Conservation (phyloP, 2,113 vertebrate genomes). For the Nothobranchius kuhntae region DNA sequence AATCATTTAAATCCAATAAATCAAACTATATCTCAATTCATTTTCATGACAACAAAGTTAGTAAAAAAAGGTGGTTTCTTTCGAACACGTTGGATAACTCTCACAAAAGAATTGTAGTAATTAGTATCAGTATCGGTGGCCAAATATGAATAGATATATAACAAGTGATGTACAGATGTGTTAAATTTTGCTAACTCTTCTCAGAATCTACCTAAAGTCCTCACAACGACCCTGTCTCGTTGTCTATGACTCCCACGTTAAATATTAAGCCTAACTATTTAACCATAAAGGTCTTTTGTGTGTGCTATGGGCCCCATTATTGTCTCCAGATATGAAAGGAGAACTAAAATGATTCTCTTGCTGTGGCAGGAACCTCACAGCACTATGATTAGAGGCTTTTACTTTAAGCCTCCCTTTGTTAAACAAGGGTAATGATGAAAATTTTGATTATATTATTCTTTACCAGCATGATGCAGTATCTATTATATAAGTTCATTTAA, state of each 20-base stretch:
- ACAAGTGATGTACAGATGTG: too few species aligned
- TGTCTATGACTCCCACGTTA: slow-evolving; percentile 25
- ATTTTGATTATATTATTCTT: slow-evolving; percentile 9
- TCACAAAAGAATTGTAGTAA: too few species aligned
- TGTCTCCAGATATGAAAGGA: slow-evolving; percentile 10
- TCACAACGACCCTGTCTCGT: slow-evolving; percentile 29
- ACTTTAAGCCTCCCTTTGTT: background rate
- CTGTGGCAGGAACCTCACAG: too few species aligned
- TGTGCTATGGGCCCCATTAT: background rate
- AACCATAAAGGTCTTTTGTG: slow-evolving; percentile 31
- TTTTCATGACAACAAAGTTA: too few species aligned
- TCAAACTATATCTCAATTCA: too few species aligned
- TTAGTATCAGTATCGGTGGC: too few species aligned
- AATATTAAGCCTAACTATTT: slow-evolving; percentile 13
- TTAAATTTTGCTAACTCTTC: too few species aligned
- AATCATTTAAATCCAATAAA: too few species aligned
- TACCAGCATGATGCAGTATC: slow-evolving; percentile 9
- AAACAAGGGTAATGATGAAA: slow-evolving; percentile 9
- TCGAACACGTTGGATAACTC: too few species aligned
- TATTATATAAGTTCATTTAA: background rate
- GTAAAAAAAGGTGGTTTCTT: too few species aligned
- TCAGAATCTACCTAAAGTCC: slow-evolving; percentile 1
- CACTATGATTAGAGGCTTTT: background rate
- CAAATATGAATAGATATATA: too few species aligned
- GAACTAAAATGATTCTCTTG: background rate